phyloP scores from a whole-genome alignment of 53 echinoderm and acorn worm genomes.

The Paracentrotus lividus region DNA sequence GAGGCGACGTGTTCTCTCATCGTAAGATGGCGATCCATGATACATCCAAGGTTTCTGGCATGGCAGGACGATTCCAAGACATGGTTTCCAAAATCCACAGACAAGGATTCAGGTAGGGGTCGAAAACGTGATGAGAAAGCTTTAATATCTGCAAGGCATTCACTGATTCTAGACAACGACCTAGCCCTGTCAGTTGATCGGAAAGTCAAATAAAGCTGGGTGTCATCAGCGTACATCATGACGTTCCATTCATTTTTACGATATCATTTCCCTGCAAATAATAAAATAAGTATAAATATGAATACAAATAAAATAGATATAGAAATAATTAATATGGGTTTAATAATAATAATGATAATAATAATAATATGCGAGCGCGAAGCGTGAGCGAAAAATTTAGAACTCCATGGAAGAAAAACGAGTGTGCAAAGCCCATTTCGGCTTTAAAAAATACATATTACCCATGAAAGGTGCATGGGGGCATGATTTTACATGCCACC shows the following conservation, averaged over 20 bases:
- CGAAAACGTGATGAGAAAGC: constrained; percentile 67
- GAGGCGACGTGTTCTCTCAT: constrained; percentile 8
- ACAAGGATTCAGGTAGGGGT: not conserved
- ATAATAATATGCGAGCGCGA: no score
- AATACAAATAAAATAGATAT: no score
- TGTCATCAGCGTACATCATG: constrained; percentile 76
- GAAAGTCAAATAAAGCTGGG: constrained; percentile 62
- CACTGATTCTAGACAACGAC: not conserved
- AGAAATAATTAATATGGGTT: no score
- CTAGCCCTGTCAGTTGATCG: constrained; percentile 1
- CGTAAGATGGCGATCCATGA: constrained; percentile 2
- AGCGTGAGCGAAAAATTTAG: no score
- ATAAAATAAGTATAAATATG: no score
- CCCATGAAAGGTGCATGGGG: no score
- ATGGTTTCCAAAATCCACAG: not conserved
- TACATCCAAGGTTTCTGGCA: constrained; percentile 34
- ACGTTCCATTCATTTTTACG: constrained; percentile 49
- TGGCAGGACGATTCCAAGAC: not conserved
- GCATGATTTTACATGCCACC: no score
- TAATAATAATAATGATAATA: no score
- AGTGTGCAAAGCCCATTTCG: no score
- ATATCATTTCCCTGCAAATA: no score
- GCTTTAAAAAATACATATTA: no score
- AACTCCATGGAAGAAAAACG: no score
- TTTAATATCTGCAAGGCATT: constrained; percentile 62